These are phyloP conservation scores for Charina bottae DNA, from an alignment of 2,113 vertebrate genomes.

Conservation along the genomic window DNA sequence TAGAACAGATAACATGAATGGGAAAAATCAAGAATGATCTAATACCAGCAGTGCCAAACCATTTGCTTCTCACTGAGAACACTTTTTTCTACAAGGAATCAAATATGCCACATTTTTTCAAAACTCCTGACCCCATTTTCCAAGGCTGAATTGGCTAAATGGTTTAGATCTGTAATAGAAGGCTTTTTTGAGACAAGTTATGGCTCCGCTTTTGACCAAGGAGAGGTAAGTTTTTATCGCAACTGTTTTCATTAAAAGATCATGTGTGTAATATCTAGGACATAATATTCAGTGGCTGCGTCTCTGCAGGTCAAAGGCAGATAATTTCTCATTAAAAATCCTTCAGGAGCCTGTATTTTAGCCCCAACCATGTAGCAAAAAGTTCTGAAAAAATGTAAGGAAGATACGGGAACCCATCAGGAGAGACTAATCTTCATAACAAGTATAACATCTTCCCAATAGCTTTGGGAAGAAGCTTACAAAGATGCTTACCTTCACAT, in stretches of 20 bases:
- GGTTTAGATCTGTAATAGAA: neutral
- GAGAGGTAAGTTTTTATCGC: neutral
- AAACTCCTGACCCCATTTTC: neutral
- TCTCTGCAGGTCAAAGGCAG: neutral
- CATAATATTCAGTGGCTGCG: neutral
- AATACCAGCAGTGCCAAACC: accelerated
- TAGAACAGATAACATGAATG: neutral
- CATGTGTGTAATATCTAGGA: neutral
- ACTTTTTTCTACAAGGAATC: neutral
- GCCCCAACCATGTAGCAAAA: neutral
- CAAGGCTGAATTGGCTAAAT: neutral
- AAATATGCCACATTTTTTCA: neutral
- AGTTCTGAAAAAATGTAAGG: neutral
- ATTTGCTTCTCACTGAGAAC: neutral
- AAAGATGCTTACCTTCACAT: neutral
- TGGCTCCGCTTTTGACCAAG: neutral
- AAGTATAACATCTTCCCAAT: neutral
- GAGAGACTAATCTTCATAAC: neutral
- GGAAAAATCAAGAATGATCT: neutral
- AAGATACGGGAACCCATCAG: neutral
- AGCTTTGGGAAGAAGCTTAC: neutral
- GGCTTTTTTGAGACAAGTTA: neutral
- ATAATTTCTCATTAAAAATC: neutral
- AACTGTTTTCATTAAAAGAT: neutral
- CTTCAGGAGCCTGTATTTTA: neutral